Evolutionary conservation across 2,797 vertebrate genomes (phyloP).

Genomic region (Argentina silus): DNA sequence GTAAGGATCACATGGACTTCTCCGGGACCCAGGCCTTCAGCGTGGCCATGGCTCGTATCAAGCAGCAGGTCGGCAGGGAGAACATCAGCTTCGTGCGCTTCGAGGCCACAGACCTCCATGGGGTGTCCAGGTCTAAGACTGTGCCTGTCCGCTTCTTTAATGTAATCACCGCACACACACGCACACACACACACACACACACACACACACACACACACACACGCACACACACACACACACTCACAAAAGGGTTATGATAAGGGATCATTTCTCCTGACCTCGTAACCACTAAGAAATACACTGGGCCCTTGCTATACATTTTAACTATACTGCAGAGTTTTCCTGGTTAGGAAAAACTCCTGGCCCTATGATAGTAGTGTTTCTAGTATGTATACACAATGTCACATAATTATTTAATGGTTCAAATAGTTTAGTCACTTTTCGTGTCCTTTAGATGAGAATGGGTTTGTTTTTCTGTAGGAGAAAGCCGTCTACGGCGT

Average conservation of each 20-base stretch:
- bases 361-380: too few species aligned
- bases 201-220: too few species aligned
- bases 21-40: constrained; percentile 69
- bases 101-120: constrained; percentile 92
- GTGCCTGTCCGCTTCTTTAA: constrained; percentile 92
- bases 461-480: constrained; percentile 64
- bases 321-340: too few species aligned
- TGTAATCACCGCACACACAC: constrained; percentile 68
- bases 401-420: too few species aligned
- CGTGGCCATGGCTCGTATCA: constrained; percentile 87
- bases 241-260: neutral
- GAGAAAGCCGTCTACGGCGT: constrained; percentile 89
- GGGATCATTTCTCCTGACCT: too few species aligned
- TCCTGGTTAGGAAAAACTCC: too few species aligned
- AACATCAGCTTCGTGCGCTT: constrained; percentile 89
- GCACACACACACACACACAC: neutral
- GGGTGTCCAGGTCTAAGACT: constrained; percentile 92
- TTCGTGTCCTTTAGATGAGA: neutral
- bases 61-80: constrained; percentile 88
- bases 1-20: constrained; percentile 62
- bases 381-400: too few species aligned
- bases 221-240: too few species aligned
- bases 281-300: too few species aligned
- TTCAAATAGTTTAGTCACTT: neutral
- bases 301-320: too few species aligned